A percentile compares a stretch with the other conserved stretches of the same genome.
Conservation (phyloP, 2,797 vertebrate genomes). For the Aselliscus stoliczkanus region DNA sequence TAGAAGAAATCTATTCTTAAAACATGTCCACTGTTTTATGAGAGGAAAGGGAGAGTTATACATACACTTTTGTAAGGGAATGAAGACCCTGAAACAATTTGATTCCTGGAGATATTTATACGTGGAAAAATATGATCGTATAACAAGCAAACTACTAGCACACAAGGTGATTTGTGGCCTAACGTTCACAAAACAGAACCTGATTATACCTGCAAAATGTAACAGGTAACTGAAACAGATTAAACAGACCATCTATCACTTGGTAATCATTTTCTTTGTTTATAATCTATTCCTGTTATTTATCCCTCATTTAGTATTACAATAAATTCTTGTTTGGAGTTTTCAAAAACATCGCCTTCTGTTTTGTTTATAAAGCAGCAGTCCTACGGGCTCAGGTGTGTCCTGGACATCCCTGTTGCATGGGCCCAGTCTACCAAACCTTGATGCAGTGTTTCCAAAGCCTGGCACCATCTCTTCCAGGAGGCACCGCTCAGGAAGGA, state of each 20-base stretch:
- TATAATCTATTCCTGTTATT: neutral
- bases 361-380: neutral
- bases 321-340: neutral
- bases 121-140: neutral
- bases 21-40: neutral
- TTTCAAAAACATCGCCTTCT: constrained; percentile 30
- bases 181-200: neutral
- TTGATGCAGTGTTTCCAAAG: neutral
- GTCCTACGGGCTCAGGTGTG: neutral
- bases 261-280: neutral
- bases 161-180: neutral
- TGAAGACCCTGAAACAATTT: neutral
- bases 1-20: neutral
- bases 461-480: neutral
- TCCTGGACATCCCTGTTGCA: neutral
- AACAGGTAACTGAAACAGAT: neutral
- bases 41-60: neutral
- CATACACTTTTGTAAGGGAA: neutral
- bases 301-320: neutral
- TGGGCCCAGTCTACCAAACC: neutral
- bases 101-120: neutral
- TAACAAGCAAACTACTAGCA: neutral
- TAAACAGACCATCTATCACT: neutral
- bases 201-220: neutral
- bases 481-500: neutral